These are phyloP conservation scores for Diplosoma virens DNA, from an alignment of 23 tunicate genomes.

Conservation along the genomic window DNA sequence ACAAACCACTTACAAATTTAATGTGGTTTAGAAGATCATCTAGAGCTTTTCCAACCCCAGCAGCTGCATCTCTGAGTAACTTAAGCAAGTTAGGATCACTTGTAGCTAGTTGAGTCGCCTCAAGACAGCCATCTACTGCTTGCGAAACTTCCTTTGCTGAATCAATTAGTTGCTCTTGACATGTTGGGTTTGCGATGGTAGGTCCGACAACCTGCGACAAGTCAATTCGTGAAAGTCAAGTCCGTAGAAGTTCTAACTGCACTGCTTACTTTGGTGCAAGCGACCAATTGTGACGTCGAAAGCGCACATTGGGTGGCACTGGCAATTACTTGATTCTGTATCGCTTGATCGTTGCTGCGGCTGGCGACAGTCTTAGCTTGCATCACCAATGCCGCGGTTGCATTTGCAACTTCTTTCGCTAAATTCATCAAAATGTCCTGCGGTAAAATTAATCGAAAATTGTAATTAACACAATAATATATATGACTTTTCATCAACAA, in stretches of 20 bases:
- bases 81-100: slow-evolving; percentile 57
- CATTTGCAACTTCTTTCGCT: slow-evolving; percentile 86
- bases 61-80: slow-evolving; percentile 83
- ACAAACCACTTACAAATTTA: slow-evolving; percentile 38
- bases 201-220: slow-evolving; percentile 90
- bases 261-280: slow-evolving; percentile 81
- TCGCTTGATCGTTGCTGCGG: slow-evolving; percentile 45
- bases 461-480: no score
- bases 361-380: slow-evolving; percentile 82
- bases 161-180: slow-evolving; percentile 96
- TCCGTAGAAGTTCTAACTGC: neutral
- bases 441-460: no score
- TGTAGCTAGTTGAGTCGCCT: slow-evolving; percentile 64
- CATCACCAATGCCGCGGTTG: slow-evolving; percentile 87
- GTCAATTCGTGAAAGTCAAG: neutral
- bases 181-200: slow-evolving; percentile 85
- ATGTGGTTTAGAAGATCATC: slow-evolving; percentile 86
- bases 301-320: slow-evolving; percentile 92
- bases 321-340: slow-evolving; percentile 82
- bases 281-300: slow-evolving; percentile 89
- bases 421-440: slow-evolving; percentile 87
- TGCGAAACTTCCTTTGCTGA: slow-evolving; percentile 91
- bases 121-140: slow-evolving; percentile 89
- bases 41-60: slow-evolving; percentile 75
- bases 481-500: no score